phyloP scores from a whole-genome alignment of 23 tunicate species.

The Halocynthia aurantium region DNA sequence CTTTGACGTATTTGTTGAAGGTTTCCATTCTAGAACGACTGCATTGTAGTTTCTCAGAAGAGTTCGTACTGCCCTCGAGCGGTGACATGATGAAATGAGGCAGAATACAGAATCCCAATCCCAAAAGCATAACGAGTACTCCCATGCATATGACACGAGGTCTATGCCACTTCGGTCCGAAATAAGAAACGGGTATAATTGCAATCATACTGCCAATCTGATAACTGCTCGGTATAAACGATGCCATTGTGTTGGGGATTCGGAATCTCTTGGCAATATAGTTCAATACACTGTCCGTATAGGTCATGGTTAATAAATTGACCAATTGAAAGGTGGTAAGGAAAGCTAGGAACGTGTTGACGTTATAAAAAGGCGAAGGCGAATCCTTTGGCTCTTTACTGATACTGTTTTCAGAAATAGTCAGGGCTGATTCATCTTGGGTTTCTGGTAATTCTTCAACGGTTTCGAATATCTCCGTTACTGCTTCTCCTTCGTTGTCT shows the following conservation, averaged over 20 bases:
- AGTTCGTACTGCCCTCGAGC: neutral
- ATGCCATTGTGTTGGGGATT: slow-evolving; percentile 91
- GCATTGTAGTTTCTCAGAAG: too few relatives aligned
- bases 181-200: slow-evolving; percentile 78
- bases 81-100: slow-evolving; percentile 73
- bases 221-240: slow-evolving; percentile 80
- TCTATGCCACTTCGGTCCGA: slow-evolving; percentile 58
- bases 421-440: too few relatives aligned
- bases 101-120: slow-evolving; percentile 63
- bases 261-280: slow-evolving; percentile 72
- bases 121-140: slow-evolving; percentile 64
- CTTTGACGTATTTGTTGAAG: too few relatives aligned
- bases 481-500: too few relatives aligned
- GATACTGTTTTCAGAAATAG: too few relatives aligned
- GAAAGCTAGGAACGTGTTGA: slow-evolving; percentile 65
- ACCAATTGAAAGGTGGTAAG: slow-evolving; percentile 71
- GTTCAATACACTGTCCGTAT: slow-evolving; percentile 87
- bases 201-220: slow-evolving; percentile 74
- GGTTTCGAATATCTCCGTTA: too few relatives aligned
- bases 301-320: slow-evolving; percentile 64
- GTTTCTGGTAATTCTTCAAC: too few relatives aligned
- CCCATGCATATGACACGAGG: slow-evolving; percentile 78
- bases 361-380: slow-evolving; percentile 58
- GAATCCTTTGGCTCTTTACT: neutral
- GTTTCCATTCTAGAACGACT: too few relatives aligned